These are phyloP conservation scores for Gari tellinella DNA, from an alignment of 2,888 invertebrate species.

Conservation along the genomic window DNA sequence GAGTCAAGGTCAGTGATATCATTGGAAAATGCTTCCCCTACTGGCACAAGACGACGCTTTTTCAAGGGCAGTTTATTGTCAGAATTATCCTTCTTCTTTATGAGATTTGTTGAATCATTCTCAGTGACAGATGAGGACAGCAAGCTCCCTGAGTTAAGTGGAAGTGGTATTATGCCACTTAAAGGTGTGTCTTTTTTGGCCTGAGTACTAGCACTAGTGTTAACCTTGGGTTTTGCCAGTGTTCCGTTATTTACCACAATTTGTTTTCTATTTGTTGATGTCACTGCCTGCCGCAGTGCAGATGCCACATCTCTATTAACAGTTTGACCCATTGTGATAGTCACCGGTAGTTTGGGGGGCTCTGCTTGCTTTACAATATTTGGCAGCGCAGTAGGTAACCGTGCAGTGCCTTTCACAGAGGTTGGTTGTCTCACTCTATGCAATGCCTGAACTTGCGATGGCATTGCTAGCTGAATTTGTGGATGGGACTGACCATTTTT, in stretches of 20 bases:
- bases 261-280: conserved; percentile 8
- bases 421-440: background rate
- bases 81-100: conserved; percentile 41
- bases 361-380: conserved; percentile 13
- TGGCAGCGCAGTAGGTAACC: too few relatives aligned
- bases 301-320: conserved; percentile 42
- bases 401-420: background rate
- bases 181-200: conserved; percentile 1
- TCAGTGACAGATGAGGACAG: conserved; percentile 3
- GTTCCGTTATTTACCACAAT: background rate
- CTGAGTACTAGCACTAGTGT: background rate
- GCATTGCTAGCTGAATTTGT: background rate
- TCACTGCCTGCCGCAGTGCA: conserved; percentile 40
- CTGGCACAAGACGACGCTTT: conserved; percentile 54
- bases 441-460: background rate
- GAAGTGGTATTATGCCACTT: background rate
- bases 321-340: conserved; percentile 14
- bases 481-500: conserved; percentile 2
- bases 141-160: background rate
- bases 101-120: background rate
- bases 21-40: background rate
- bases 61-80: conserved; percentile 64
- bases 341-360: conserved; percentile 5
- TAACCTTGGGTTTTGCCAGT: background rate
- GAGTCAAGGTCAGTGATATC: background rate